phyloP scores from a whole-genome alignment of 2,797 vertebrate species.

The Mormyrus proboscirostris region DNA sequence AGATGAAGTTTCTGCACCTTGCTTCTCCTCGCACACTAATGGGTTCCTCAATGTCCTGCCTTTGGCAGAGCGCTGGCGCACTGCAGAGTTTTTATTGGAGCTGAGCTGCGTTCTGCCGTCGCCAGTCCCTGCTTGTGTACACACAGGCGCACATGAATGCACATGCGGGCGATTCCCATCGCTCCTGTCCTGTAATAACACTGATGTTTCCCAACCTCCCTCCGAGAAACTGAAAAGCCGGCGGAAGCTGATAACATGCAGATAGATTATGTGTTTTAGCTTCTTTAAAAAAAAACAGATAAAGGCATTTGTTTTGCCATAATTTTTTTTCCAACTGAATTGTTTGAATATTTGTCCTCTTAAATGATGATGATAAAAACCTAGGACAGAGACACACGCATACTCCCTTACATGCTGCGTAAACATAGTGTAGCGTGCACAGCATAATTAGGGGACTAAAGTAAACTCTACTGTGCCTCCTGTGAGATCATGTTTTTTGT shows the following conservation, averaged over 20 bases:
- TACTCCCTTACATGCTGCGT: neutral
- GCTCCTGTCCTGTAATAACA: constrained; percentile 1
- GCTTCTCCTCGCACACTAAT: neutral
- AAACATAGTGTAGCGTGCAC: neutral
- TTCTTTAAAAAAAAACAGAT: neutral
- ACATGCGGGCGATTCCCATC: neutral
- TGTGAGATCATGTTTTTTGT: neutral
- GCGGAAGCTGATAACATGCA: constrained; percentile 26
- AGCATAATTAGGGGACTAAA: neutral
- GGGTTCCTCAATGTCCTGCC: neutral
- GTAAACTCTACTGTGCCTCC: neutral
- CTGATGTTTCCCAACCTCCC: neutral
- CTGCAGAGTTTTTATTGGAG: neutral
- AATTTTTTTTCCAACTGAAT: neutral
- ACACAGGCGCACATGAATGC: neutral
- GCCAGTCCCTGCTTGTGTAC: neutral
- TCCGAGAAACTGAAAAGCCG: constrained; percentile 8
- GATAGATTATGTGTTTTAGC: neutral
- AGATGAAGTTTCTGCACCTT: neutral
- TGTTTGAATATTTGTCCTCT: neutral
- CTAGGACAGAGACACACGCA: neutral
- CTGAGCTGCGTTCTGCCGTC: neutral
- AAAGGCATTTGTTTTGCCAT: neutral
- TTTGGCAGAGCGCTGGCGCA: neutral
- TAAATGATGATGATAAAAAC: neutral